Evolutionary conservation across 2,113 vertebrate genomes (phyloP), one percentile per base, ranked within the genome.

Genomic region (Lepisosteus osseus): DNA sequence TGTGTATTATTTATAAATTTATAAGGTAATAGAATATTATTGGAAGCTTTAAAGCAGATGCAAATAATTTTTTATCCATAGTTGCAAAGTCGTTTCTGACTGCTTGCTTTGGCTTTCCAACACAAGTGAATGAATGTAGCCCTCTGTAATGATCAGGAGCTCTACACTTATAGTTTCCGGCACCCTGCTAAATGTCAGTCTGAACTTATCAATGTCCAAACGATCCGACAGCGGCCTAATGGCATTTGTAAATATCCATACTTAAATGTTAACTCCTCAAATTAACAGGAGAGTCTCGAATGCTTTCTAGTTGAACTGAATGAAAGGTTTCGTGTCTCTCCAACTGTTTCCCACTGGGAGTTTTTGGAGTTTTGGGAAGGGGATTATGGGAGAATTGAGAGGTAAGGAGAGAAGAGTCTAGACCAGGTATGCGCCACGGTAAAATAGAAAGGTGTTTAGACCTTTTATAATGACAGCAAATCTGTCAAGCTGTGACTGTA

Each of bases 131-230:
- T 59, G 56, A 59, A 11, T 59, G 47, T 6, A 59, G n/a, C 56
- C 11, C 56, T 29, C 47, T 51, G 3, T n/a, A 59, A 59, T 4
- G n/a, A 59, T 14, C 56, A 59, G 13, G 56, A 12, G n/a, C n/a
- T 12, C 56, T 59, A 12, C 3, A n/a, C 4, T 12, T n/a, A 14
- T 12, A 13, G 56, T 59, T 59, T 59, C 11, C 56, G n/a, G 56
- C 56, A 14, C 56, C 11, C 11, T 14, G 56, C 56, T 14, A 59
- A 59, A 59, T n/a, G n/a, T 59, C 56, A 59, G n/a, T 12, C 56
- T 59, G 56, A 59, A 59, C 56, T 59, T 59, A 12, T 59, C 56
- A 59, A 59, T 59, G 56, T 59, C 56, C 56, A 59, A 59, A 12
- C 2, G 11, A 59, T 59, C 3, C 11, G 3, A 59, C 56, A 51